Evolutionary conservation across 2,888 invertebrate species (phyloP), one percentile per base, ranked within the genome.

Genomic region (Thereva unica): DNA sequence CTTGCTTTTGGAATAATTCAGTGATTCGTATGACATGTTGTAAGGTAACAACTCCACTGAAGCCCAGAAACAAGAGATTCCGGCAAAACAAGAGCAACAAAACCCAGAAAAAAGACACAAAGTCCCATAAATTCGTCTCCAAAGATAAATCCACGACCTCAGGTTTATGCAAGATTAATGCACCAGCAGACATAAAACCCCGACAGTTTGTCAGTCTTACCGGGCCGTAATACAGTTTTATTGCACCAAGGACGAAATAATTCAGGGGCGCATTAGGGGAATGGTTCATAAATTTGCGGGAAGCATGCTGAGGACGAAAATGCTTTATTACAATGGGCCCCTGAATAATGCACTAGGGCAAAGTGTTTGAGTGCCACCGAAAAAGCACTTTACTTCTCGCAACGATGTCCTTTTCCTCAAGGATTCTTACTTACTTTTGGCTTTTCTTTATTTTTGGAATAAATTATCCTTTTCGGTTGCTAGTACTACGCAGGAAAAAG

Each of bases 281-380:
- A 69, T 69, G 67, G 69, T 69, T 69, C 69, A 69, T 69, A 69
- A 69, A 69, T 69, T 69, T 66, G 42, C 65, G 63, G 54, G 47
- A 64, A 55, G 45, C 38, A 64, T 47, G 54, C 42, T 68, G 45
- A 70, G 50, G 64, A 69, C 66, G 69, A 71, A 73, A 73, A 73
- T 73, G 73, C 73, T 73, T 73, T 73, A 73, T 73, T 72, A 72
- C 73, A 72, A 73, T 71, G 71, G 67, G 69, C 56, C 68, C 57
- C 68, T 73, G 72, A 73, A 73, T 73, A 72, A 73, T 73, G 73
- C 72, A 73, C 73, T 70, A 72, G 71, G 64, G 69, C 67, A 61
- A 69, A 71, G 71, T 71, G 70, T 71, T 72, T 72, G 70, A 72
- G 71, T 71, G 70, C 71, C 67, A 66, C 68, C 70, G 56, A 63